Evolutionary conservation across 2,888 invertebrate species (phyloP), one percentile per base, ranked within the genome.

Genomic region (Stomorhina lunata): DNA sequence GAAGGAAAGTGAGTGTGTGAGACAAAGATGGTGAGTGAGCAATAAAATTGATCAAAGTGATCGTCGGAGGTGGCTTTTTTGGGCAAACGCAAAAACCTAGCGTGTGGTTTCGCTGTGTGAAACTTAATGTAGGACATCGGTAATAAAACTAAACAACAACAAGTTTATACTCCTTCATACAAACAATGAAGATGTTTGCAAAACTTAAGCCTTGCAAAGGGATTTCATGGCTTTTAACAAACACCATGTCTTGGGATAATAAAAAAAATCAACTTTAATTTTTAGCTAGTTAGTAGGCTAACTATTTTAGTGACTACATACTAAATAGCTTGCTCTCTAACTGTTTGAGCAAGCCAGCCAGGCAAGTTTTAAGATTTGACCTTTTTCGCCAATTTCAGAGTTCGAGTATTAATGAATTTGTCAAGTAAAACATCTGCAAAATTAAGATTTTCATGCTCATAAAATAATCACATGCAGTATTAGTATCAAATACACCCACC

Each of bases 81-180:
- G 75, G 79, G 45, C 71, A 71, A 76, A 76, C 75, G 66, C 69
- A 59, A 59, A 66, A 48, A 68, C 61, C 43, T 71, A 53, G 79
- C 79, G 40, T 82, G 75, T 76, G 82, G 75, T 79, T 76, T 59
- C 71, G 17, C 66, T 75, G 82, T 79, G 40, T 75, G 82, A 75
- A 59, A 53, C 57, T 53, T 65, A 50, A 48, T 50, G 17, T 43
- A 32, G 25, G 29, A 43, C 29, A 4, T 32, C 40, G 40, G 9
- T 50, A 72, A 45, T 34, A 66, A 40, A 68, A 61, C 69, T 61
- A 20, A 4, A n/a, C 17, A 22, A 45, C 17, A 53, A 25, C 55
- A 65, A 76, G 25, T 12, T 20, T 15, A 45, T 29, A 29, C 25
- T 17, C n/a, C n/a, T n/a, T n/a, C 9, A n/a, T 5, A 59, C 12